These are phyloP conservation scores for Anoplolepis gracilipes DNA, from an alignment of 1,140 invertebrate species.

Conservation along the genomic window DNA sequence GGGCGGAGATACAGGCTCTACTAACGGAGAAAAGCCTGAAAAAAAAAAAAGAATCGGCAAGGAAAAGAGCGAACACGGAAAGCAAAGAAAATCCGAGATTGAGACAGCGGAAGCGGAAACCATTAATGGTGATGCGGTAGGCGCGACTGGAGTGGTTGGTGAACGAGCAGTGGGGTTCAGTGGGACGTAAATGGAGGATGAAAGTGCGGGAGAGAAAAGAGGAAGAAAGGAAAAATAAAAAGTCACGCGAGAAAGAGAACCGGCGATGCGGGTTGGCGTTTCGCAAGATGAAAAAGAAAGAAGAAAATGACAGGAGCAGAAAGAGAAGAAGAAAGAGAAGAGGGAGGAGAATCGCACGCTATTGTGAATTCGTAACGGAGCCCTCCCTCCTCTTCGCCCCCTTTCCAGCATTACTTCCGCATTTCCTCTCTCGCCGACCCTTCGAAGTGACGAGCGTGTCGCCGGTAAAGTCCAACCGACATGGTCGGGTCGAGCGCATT, in stretches of 20 bases:
- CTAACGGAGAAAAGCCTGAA: not conserved
- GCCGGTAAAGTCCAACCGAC: conserved; percentile 40
- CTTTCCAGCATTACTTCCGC: conserved; percentile 23
- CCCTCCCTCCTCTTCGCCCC: conserved; percentile 6
- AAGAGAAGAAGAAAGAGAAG: not conserved
- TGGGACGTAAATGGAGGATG: conserved; percentile 56
- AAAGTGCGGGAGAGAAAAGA: conserved; percentile 15
- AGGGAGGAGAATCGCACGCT: conserved; percentile 61
- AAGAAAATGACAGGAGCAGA: conserved; percentile 4
- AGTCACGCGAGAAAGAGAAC: conserved; percentile 26
- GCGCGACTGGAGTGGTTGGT: conserved; percentile 67
- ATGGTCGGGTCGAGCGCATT: conserved; percentile 55
- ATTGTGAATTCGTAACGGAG: conserved; percentile 74
- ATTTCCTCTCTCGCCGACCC: conserved; percentile 15
- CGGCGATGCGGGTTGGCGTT: conserved; percentile 45
- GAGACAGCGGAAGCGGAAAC: conserved; percentile 74
- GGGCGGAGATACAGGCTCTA: conserved; percentile 2
- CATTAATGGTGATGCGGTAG: conserved; percentile 73
- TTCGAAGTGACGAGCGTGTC: conserved; percentile 4
- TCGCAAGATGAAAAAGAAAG: not conserved
- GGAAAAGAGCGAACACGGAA: conserved; percentile 55
- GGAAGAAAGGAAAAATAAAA: conserved; percentile 26
- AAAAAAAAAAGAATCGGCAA: conserved; percentile 1
- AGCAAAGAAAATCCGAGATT: conserved; percentile 72
- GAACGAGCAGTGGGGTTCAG: conserved; percentile 22